Base-by-base conservation (phyloP, 2,113 vertebrate species). In the Prochilodus magdalenae region DNA sequence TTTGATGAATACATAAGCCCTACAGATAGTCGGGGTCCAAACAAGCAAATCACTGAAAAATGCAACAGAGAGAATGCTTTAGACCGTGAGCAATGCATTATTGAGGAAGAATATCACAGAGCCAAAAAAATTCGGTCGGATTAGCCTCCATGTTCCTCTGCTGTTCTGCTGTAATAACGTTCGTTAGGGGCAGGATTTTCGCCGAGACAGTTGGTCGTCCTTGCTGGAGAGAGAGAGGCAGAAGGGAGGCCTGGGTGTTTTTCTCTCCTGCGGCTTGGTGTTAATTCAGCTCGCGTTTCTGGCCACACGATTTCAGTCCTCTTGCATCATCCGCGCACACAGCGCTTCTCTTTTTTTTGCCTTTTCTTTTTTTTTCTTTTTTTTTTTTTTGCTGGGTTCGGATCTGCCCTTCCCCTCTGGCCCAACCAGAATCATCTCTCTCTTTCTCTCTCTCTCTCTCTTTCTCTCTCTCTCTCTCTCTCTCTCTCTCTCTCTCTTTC, bases 241-340 rank as follows among this genome's bases (percentile, higher is more conserved):
- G 71, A 29, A 73, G 40, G 36, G 29, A 77, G 81, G 73, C 53
- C 77, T 77, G 74, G 65, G 49, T 30, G 44, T 66, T 24, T 78
- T 66, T 84, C 70, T 79, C 77, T 85, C 79, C 83, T 75, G 77
- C 57, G 77, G 83, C 77, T 79, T 71, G 73, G 78, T 89, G 88
- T 89, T 89, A 85, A 87, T 89, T 87, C 86, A 79, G 86, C 74
- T 74, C 74, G 84, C 84, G 72, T 89, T 70, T 83, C 69, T 77
- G 80, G 75, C 76, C 40, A n/a, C 73, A 73, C 83, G 81, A 86
- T 89, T 89, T 84, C 88, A 87, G 79, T 71, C 75, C 80, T 84
- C 77, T 87, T 89, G 86, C 88, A 89, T 89, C 88, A 89, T 87
- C 86, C 82, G 79, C 75, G 78, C 82, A 84, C 88, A 82, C 81